phyloP scores from a whole-genome alignment of 1,140 invertebrate genomes.

The Mycetomoellerius zeteki region DNA sequence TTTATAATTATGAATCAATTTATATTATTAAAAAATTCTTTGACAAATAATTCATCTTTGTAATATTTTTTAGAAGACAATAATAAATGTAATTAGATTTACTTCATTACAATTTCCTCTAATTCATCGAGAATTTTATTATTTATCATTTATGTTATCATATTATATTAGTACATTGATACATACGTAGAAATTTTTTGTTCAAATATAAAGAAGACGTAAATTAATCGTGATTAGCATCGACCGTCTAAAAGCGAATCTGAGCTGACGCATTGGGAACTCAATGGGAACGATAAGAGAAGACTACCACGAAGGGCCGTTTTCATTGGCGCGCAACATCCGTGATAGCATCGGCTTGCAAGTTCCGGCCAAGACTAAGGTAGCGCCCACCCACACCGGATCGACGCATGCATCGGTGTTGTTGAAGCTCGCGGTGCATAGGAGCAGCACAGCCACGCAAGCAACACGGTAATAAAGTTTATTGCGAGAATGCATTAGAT shows the following conservation, averaged over 20 bases:
- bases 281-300: conserved; percentile 53
- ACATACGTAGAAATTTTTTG: background rate
- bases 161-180: background rate
- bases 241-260: conserved; percentile 42
- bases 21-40: background rate
- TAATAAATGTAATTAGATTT: conserved; percentile 6
- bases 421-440: conserved; percentile 65
- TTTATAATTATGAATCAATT: background rate
- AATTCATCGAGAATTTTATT: background rate
- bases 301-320: conserved; percentile 47
- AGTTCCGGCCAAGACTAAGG: conserved; percentile 60
- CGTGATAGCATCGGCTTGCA: conserved; percentile 55
- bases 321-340: conserved; percentile 54
- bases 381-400: conserved; percentile 21
- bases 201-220: conserved; percentile 23
- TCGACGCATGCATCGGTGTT: conserved; percentile 63
- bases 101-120: background rate
- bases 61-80: background rate
- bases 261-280: conserved; percentile 15
- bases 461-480: conserved; percentile 83
- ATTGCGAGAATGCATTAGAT: conserved; percentile 83
- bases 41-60: background rate
- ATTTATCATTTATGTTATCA: background rate
- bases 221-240: conserved; percentile 46
- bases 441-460: conserved; percentile 70